Evolutionary conservation across 2,797 vertebrate species (phyloP).

Genomic region (Artibeus lituratus): DNA sequence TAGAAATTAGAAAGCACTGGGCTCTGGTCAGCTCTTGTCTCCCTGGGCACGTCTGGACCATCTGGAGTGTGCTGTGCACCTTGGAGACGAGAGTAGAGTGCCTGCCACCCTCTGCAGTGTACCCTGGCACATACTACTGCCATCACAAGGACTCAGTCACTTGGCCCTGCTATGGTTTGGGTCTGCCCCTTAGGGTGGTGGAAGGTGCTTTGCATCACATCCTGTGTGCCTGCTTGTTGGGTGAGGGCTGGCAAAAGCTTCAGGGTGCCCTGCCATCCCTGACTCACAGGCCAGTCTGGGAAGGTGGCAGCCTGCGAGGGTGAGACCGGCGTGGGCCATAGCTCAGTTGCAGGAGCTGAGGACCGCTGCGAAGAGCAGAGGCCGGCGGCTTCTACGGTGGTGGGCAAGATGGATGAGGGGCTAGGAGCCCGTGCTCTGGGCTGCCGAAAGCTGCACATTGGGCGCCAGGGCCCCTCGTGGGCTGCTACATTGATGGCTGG

Average conservation of each 20-base stretch:
- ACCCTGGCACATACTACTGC: background rate
- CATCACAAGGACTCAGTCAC: background rate
- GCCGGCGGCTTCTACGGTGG: background rate
- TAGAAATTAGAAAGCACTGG: background rate
- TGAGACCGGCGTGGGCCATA: background rate
- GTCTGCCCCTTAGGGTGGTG: fast-evolving
- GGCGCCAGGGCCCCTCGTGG: background rate
- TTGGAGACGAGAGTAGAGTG: background rate
- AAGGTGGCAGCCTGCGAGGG: background rate
- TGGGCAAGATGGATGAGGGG: background rate
- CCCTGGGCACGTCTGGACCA: background rate
- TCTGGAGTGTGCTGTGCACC: background rate
- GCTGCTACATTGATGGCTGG: background rate
- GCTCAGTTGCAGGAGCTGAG: background rate
- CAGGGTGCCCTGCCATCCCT: background rate
- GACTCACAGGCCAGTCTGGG: background rate
- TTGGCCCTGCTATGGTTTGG: background rate
- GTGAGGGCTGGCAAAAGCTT: background rate
- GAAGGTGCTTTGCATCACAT: fast-evolving
- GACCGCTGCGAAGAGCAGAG: background rate
- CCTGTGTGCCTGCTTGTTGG: background rate
- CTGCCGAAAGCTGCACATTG: fast-evolving
- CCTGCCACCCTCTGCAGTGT: background rate
- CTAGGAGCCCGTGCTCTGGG: no score
- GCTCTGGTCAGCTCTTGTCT: background rate